Conservation (phyloP, 2,888 invertebrate genomes). For the Cataglyphis cursor region DNA sequence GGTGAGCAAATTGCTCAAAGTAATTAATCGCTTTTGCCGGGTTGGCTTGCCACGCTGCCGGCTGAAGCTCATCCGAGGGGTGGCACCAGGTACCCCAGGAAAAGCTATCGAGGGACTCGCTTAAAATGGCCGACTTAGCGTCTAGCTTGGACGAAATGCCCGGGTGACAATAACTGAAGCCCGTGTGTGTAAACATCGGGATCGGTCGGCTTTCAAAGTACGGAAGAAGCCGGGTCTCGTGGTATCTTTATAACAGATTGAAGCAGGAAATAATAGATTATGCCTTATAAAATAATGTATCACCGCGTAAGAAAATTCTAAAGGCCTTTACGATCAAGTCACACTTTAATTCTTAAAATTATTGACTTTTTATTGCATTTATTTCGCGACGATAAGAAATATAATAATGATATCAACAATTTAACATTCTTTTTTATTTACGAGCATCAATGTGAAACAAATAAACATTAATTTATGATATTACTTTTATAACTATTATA, state of each 20-base stretch:
- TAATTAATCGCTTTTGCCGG: constrained; percentile 86
- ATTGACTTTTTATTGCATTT: background rate
- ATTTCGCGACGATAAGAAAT: background rate
- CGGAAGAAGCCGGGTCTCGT: constrained; percentile 2
- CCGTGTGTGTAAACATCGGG: background rate
- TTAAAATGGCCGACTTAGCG: constrained; percentile 80
- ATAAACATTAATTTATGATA: background rate
- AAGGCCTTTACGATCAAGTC: background rate
- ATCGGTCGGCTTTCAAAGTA: constrained; percentile 3
- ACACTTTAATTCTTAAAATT: background rate
- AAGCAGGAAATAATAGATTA: background rate
- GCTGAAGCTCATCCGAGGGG: constrained; percentile 84
- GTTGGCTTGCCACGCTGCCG: constrained; percentile 84
- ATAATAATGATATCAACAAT: background rate
- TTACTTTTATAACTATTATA: background rate
- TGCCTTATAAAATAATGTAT: background rate
- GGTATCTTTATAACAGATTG: background rate
- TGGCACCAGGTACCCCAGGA: constrained; percentile 82
- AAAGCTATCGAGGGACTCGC: constrained; percentile 79
- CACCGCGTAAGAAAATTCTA: background rate
- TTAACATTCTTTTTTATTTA: background rate
- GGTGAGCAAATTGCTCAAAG: constrained; percentile 86
- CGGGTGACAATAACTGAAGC: constrained; percentile 63
- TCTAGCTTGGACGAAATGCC: constrained; percentile 69
- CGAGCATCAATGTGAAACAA: background rate